Evolutionary conservation across 2,888 invertebrate species (phyloP), one percentile per base, ranked within the genome.

Genomic region (Dendrolimus pini): DNA sequence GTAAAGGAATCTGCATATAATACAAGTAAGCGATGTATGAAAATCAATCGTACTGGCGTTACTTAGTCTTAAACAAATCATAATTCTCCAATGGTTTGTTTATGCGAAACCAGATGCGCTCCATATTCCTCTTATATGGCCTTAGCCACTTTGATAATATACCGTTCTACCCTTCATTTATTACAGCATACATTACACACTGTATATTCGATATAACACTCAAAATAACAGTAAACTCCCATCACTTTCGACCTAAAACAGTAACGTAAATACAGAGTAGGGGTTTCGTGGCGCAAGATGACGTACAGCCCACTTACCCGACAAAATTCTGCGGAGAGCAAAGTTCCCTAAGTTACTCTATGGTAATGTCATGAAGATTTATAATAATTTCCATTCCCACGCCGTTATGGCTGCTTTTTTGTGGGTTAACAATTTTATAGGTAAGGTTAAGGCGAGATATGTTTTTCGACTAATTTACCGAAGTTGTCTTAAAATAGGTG

Each of bases 301-400:
- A 89, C 80, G 84, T 85, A 89, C 84, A 76, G 74, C 80, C 86
- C 89, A 89, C 89, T 89, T 89, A 87, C 83, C 77, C 75, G 77
- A 81, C 74, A 80, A 83, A 82, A 82, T 79, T 78, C 76, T 67
- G 74, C 75, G 74, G 77, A 85, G 85, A 85, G 87, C 84, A 82
- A 89, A 89, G 85, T 87, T 86, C 78, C 78, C 78, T 77, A 82
- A 87, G 78, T 86, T 83, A 77, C 79, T 83, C 82, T 83, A 90
- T 89, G 88, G 85, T 83, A 88, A 90, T 89, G 85, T 83, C 80
- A 83, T 85, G 83, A 83, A 88, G 89, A 90, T 90, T 89, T 89
- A 89, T 88, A 89, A 88, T 89, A 85, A 89, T 88, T 87, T 80
- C 78, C 68, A 47, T 47, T 74, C 77, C 77, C 71, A 74, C 69